Conservation (phyloP, 92 coral and sea anemone genomes). For the Virgularia gustaviana region DNA sequence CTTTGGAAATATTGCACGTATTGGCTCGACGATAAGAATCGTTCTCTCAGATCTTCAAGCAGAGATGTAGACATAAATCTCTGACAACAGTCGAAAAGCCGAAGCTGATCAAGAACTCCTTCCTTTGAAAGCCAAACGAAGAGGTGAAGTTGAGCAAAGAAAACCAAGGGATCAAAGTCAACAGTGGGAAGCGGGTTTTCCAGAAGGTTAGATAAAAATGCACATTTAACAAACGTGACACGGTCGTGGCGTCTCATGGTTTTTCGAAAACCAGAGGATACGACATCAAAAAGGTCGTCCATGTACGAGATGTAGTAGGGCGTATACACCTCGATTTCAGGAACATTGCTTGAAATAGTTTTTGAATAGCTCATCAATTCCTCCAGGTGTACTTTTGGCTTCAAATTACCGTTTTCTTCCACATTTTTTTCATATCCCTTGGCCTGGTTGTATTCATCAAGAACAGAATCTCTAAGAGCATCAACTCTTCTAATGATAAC, state of each 20-base stretch:
- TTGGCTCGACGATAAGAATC: not conserved
- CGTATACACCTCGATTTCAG: conserved; percentile 37
- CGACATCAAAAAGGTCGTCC: conserved; percentile 75
- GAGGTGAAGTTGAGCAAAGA: conserved; percentile 4
- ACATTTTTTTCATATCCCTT: conserved; percentile 58
- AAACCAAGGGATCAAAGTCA: too few relatives aligned
- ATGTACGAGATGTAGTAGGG: conserved; percentile 46
- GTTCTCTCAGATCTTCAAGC: not conserved
- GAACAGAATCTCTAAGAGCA: conserved; percentile 50
- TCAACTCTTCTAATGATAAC: conserved; percentile 63
- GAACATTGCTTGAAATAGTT: conserved; percentile 53
- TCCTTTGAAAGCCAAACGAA: not conserved
- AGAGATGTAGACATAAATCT: not conserved
- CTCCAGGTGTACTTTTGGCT: conserved; percentile 21
- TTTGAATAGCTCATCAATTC: conserved; percentile 48
- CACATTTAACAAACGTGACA: conserved; percentile 57
- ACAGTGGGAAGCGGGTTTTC: conserved; percentile 24
- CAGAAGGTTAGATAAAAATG: conserved; percentile 35
- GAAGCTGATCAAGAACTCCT: not conserved
- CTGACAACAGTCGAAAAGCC: not conserved
- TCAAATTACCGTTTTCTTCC: conserved; percentile 59
- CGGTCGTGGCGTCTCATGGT: conserved; percentile 45
- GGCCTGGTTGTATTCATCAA: conserved; percentile 59
- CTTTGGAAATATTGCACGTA: not conserved
- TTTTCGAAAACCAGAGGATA: conserved; percentile 53